Evolutionary conservation across 1,140 invertebrate genomes (phyloP), one percentile per base, ranked within the genome.

Genomic region (Hirudo medicinalis): DNA sequence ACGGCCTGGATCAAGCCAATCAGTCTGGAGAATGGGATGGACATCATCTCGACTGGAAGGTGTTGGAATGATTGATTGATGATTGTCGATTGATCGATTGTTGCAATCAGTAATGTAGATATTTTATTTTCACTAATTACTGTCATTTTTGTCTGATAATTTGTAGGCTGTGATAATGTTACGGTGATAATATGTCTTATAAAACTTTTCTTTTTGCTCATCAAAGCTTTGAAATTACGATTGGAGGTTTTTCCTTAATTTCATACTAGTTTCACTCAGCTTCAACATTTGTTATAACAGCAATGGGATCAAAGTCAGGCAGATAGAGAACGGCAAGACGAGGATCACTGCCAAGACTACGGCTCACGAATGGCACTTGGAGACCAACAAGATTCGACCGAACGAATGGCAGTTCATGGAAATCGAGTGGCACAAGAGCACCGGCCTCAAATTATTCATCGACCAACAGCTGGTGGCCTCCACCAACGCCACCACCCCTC

Each of bases 361-460:
- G 32, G 71, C 70, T 27, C 76, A 75, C 70, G 68, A 73, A n/a
- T 82, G 80, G 80, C 74, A 73, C 13, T 75, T 78, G 5, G 71
- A 73, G 1, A 77, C 78, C 2, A 72, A 75, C 20, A 72, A 74
- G 15, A 67, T 81, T 25, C 66, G 71, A 11, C 32, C 71, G 13
- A 73, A 77, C 17, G 57, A 76, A 4, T 82, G 80, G 80, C 78
- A 80, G 67, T 76, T 77, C 22, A 72, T 82, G 8, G 79, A 77
- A 13, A 29, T 80, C 57, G 77, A 78, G 15, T 82, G 80, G 80
- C 75, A 78, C 68, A 75, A 76, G 19, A 75, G 75, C 9, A 75
- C 74, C 63, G 80, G 80, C 5, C 67, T 81, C 66, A 71, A 60
- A 25, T 66, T 82, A 66, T 80, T 75, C 73, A 20, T 80, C 6